These are phyloP conservation scores for Tridacna crocea DNA, from an alignment of 2,888 invertebrate species.

Conservation along the genomic window DNA sequence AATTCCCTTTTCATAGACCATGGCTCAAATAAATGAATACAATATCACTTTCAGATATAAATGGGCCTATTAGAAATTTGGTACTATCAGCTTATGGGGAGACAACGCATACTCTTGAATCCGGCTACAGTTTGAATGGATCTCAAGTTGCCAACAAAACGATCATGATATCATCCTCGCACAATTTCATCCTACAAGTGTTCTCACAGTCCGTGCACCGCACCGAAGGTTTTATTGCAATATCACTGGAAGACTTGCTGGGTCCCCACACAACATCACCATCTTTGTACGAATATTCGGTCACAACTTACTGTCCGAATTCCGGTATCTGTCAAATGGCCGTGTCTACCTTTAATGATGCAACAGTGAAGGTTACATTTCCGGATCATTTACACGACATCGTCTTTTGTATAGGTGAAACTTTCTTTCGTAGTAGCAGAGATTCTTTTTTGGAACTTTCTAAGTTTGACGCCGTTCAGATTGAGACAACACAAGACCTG, in stretches of 20 bases:
- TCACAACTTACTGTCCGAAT: constrained; percentile 48
- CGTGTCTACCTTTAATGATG: constrained; percentile 32
- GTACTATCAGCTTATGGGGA: neutral
- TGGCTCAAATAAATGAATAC: too few species aligned
- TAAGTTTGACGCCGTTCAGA: constrained; percentile 37
- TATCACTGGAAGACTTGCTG: constrained; percentile 31
- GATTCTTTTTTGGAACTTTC: constrained; percentile 23
- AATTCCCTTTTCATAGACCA: too few species aligned
- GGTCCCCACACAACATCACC: neutral
- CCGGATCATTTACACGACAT: neutral
- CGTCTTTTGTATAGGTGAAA: constrained; percentile 26
- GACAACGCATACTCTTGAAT: neutral
- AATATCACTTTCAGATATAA: too few species aligned
- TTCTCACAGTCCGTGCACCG: constrained; percentile 11
- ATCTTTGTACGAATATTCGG: constrained; percentile 30
- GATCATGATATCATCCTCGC: constrained; percentile 21
- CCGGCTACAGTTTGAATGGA: constrained; percentile 26
- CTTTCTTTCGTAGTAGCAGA: constrained; percentile 24
- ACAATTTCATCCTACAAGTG: constrained; percentile 37
- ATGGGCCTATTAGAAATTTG: too few species aligned
- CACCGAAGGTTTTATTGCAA: constrained; percentile 47
- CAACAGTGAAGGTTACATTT: constrained; percentile 4
- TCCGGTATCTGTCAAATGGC: constrained; percentile 54
- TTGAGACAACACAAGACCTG: constrained; percentile 45
- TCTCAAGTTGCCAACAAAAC: constrained; percentile 45